A percentile compares a stretch with the other conserved stretches of the same genome.
Conservation (phyloP, 2,797 vertebrate genomes). For the Lepus oiostolus region DNA sequence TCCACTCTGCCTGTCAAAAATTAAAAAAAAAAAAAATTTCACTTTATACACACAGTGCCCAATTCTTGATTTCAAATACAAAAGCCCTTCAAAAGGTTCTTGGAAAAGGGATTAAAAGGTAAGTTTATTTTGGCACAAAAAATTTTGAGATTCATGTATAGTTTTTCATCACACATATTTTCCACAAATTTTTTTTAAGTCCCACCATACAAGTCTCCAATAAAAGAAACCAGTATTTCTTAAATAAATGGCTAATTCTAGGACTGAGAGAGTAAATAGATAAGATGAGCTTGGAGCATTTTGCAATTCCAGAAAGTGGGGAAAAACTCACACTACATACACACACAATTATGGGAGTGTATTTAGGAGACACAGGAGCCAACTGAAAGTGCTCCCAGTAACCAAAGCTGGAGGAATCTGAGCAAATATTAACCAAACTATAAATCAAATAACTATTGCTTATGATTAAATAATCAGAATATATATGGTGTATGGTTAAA, state of each 20-base stretch:
- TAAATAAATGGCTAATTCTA: slow-evolving; percentile 22
- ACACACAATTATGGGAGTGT: background rate
- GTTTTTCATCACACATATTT: no score
- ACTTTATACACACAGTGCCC: background rate
- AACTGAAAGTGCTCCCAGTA: background rate
- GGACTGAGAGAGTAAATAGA: background rate
- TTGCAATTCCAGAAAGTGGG: background rate
- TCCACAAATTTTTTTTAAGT: no score
- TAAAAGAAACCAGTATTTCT: background rate
- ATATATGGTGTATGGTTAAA: background rate
- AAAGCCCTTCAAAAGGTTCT: no score
- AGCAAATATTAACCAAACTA: background rate
- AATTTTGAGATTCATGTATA: no score
- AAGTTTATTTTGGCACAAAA: no score
- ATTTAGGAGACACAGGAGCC: background rate
- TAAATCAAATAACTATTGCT: background rate
- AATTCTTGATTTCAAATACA: background rate
- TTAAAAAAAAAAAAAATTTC: background rate
- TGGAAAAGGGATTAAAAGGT: no score
- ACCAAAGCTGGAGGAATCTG: background rate
- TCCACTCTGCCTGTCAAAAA: no score
- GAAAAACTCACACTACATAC: background rate
- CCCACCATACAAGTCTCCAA: background rate
- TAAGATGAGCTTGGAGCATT: background rate
- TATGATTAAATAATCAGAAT: no score